phyloP scores from a whole-genome alignment of 2,888 invertebrate genomes.

The Petrolisthes cinctipes region DNA sequence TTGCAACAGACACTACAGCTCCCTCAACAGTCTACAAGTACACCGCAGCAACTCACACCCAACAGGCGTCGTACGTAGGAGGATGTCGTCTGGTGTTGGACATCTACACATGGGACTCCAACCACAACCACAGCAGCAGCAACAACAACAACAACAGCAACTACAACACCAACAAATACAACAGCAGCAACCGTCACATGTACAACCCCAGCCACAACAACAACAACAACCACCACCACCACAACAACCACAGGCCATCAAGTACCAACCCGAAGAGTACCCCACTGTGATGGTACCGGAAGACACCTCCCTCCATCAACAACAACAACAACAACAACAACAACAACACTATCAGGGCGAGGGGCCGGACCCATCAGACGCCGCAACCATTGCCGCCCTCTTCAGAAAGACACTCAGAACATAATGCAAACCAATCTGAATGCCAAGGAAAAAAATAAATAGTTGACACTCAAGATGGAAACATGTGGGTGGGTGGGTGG shows the following conservation, averaged over 20 bases:
- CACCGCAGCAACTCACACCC: slow-evolving; percentile 64
- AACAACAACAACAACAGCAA: slow-evolving; percentile 25
- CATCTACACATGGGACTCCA: slow-evolving; percentile 18
- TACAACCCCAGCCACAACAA: slow-evolving; percentile 13
- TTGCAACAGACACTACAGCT: slow-evolving; percentile 62
- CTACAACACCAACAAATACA: slow-evolving; percentile 32
- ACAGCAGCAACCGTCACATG: slow-evolving; percentile 32
- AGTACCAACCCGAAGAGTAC: slow-evolving; percentile 43
- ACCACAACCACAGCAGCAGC: slow-evolving; percentile 31
- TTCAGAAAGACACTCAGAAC: slow-evolving; percentile 55
- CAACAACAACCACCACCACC: slow-evolving; percentile 28
- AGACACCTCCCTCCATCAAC: background rate
- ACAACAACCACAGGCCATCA: slow-evolving; percentile 38
- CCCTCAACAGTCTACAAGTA: slow-evolving; percentile 64
- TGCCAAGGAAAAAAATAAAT: background rate
- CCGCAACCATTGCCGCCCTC: slow-evolving; percentile 52
- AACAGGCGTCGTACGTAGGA: slow-evolving; percentile 55
- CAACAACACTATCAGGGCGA: slow-evolving; percentile 27
- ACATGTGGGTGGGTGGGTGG: background rate
- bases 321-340: background rate
- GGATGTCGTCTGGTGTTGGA: slow-evolving; percentile 6
- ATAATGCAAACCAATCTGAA: background rate
- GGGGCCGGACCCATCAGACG: slow-evolving; percentile 43
- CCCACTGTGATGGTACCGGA: slow-evolving; percentile 30
- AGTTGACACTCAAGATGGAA: background rate